These are phyloP conservation scores for Unio delphinus DNA, from an alignment of 2,888 invertebrate species.

Conservation along the genomic window DNA sequence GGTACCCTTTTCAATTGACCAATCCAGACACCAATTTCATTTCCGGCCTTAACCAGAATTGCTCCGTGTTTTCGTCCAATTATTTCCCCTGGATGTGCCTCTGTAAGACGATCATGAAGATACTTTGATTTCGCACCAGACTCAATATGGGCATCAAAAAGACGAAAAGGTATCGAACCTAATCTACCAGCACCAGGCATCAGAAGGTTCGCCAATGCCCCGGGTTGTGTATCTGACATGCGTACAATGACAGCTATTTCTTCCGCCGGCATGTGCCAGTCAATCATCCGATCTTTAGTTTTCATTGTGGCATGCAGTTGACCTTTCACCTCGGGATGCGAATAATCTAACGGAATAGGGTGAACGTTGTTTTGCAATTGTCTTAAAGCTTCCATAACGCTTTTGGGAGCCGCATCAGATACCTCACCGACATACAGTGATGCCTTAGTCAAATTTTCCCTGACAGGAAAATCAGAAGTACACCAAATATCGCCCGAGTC, in stretches of 20 bases:
- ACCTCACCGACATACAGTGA: slow-evolving; percentile 20
- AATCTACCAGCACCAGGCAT: background rate
- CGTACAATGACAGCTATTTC: slow-evolving; percentile 4
- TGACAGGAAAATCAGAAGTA: slow-evolving; percentile 12
- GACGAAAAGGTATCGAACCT: background rate
- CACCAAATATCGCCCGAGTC: slow-evolving; percentile 25
- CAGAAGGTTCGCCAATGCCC: background rate
- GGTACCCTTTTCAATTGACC: slow-evolving; percentile 31
- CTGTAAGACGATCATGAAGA: slow-evolving; percentile 1
- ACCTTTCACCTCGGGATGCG: background rate
- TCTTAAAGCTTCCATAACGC: background rate
- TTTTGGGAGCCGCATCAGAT: background rate
- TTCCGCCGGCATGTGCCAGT: slow-evolving; percentile 6
- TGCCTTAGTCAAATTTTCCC: slow-evolving; percentile 13
- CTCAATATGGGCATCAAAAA: slow-evolving; percentile 7
- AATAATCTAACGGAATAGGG: slow-evolving; percentile 7
- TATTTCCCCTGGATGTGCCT: slow-evolving; percentile 11
- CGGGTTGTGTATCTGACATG: slow-evolving; percentile 10
- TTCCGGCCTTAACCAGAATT: slow-evolving; percentile 18
- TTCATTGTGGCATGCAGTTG: background rate
- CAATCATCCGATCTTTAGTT: slow-evolving; percentile 1
- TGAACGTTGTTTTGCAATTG: too few species aligned
- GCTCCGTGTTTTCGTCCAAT: slow-evolving; percentile 18
- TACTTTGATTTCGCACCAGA: background rate
- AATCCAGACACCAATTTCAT: slow-evolving; percentile 23